Percentiles rank a stretch among this genome's conserved stretches.
phyloP scores from a whole-genome alignment of 2,888 invertebrate species.

The Drosophila neutralis region DNA sequence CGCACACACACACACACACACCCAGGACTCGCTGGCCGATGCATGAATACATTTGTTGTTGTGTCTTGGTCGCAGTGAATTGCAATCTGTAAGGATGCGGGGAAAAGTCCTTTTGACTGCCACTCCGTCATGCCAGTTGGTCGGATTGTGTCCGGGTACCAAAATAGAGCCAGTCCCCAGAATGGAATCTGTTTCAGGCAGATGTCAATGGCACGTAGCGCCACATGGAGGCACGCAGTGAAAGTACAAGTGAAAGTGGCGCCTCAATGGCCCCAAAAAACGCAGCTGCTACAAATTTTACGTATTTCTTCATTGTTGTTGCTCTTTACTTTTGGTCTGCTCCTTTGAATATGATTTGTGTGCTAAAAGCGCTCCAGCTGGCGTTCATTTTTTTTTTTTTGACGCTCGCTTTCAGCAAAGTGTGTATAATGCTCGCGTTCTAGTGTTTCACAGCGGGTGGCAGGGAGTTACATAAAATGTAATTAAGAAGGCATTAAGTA shows the following conservation, averaged over 20 bases:
- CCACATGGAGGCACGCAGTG: constrained; percentile 63
- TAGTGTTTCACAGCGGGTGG: not conserved
- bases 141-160: constrained; percentile 18
- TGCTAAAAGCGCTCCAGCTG: constrained; percentile 45
- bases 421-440: constrained; percentile 40
- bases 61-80: constrained; percentile 66
- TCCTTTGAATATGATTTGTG: constrained; percentile 70
- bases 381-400: constrained; percentile 23
- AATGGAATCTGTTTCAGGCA: constrained; percentile 47
- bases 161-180: constrained; percentile 11
- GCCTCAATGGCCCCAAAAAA: constrained; percentile 16
- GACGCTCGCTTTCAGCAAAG: constrained; percentile 47
- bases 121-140: constrained; percentile 5
- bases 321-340: constrained; percentile 17
- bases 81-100: constrained; percentile 36
- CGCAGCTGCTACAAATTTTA: constrained; percentile 69
- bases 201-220: constrained; percentile 55
- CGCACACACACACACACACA: constrained; percentile 14
- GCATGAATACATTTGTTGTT: constrained; percentile 70
- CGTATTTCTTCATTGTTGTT: constrained; percentile 33
- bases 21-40: constrained; percentile 48
- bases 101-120: constrained; percentile 52
- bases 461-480: constrained; percentile 66
- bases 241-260: constrained; percentile 75
- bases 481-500: constrained; percentile 81